Evolutionary conservation across 2,888 invertebrate genomes (phyloP).

Genomic region (Beris morrisii): DNA sequence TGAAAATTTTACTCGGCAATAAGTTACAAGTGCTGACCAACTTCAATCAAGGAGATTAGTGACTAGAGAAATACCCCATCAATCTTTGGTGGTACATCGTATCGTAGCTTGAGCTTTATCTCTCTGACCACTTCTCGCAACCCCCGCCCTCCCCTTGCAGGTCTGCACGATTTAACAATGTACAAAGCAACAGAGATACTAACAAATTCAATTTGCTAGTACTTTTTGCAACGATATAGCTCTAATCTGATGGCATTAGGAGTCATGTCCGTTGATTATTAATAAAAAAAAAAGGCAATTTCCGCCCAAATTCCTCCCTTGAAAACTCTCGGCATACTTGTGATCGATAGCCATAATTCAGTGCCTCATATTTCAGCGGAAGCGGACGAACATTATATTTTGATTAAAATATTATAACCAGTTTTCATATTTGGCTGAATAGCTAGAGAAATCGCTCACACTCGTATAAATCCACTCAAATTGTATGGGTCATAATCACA

Average conservation of each 20-base stretch:
- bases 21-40: constrained; percentile 31
- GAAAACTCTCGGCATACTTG: no score
- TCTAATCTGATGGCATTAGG: constrained; percentile 30
- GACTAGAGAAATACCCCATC: constrained; percentile 28
- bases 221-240: constrained; percentile 18
- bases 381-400: no score
- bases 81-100: constrained; percentile 9
- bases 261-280: constrained; percentile 16
- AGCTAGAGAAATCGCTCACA: no score
- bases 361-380: no score
- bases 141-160: neutral
- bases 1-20: constrained; percentile 30
- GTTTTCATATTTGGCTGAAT: no score
- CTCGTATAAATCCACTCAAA: no score
- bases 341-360: no score
- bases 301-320: no score
- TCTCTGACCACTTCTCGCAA: neutral
- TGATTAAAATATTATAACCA: no score
- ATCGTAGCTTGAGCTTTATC: no score
- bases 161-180: neutral
- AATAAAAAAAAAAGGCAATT: constrained; percentile 20
- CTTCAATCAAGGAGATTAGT: constrained; percentile 32
- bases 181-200: constrained; percentile 16
- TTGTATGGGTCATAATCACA: no score
- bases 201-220: constrained; percentile 31